A percentile compares a stretch with the other conserved stretches of the same genome.
phyloP scores from a whole-genome alignment of 2,888 invertebrate genomes.

The Odontocolon sp. region DNA sequence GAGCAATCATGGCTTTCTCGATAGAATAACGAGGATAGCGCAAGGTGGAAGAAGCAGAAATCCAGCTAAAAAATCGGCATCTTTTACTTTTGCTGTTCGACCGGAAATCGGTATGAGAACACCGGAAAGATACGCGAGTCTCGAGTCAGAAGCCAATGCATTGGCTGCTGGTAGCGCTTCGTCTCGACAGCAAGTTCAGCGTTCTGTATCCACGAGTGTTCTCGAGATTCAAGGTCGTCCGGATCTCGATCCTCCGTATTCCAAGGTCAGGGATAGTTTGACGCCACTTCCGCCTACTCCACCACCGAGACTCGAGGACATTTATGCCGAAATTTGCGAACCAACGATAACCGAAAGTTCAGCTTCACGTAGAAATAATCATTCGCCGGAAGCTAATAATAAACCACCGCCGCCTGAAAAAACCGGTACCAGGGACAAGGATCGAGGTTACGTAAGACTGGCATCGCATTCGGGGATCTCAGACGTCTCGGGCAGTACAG shows the following conservation, averaged over 20 bases:
- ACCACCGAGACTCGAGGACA: constrained; percentile 75
- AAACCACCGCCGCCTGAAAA: constrained; percentile 66
- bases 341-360: constrained; percentile 56
- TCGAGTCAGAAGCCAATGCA: constrained; percentile 75
- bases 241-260: constrained; percentile 78
- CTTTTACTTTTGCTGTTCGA: constrained; percentile 77
- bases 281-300: constrained; percentile 75
- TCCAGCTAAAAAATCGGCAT: constrained; percentile 78
- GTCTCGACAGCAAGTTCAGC: constrained; percentile 74
- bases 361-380: constrained; percentile 46
- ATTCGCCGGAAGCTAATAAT: constrained; percentile 60
- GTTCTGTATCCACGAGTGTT: constrained; percentile 78
- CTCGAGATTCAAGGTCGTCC: constrained; percentile 71
- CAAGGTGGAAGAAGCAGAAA: constrained; percentile 76
- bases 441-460: constrained; percentile 76
- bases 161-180: constrained; percentile 61
- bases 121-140: constrained; percentile 76
- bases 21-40: constrained; percentile 77
- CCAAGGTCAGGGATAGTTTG: constrained; percentile 78
- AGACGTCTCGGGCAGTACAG: constrained; percentile 73
- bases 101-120: constrained; percentile 79
- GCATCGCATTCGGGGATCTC: constrained; percentile 76
- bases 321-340: constrained; percentile 80
- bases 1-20: constrained; percentile 72
- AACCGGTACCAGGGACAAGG: constrained; percentile 70